A percentile compares a stretch with the other conserved stretches of the same genome.
Conservation (phyloP, 2,888 invertebrate genomes). For the Oscheius myriophilus region DNA sequence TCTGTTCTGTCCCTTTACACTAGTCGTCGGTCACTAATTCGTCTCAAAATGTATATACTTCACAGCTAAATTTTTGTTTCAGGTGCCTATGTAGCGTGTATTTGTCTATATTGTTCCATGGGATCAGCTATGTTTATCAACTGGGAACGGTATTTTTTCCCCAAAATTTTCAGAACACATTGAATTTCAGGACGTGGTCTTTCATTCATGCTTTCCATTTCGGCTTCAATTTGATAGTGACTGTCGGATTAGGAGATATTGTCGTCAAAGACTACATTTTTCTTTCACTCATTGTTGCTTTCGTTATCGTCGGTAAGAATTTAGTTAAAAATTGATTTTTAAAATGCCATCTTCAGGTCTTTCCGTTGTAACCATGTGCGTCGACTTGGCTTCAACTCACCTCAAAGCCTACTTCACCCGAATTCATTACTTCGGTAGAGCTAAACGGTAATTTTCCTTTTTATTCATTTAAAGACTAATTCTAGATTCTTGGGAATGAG, state of each 20-base stretch:
- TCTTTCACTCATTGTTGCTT: conserved; percentile 70
- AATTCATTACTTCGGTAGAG: conserved; percentile 71
- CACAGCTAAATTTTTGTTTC: conserved; percentile 34
- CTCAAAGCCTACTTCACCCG: conserved; percentile 71
- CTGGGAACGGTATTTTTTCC: conserved; percentile 61
- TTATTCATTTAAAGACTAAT: background rate
- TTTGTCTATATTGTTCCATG: conserved; percentile 70
- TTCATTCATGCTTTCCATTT: conserved; percentile 71
- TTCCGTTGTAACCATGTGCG: conserved; percentile 71
- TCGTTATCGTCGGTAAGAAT: conserved; percentile 70
- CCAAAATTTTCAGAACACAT: background rate
- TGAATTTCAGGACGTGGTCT: conserved; percentile 61
- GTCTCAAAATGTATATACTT: conserved; percentile 24
- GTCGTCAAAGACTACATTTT: conserved; percentile 70
- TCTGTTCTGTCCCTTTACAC: conserved; percentile 18
- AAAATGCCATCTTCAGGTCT: conserved; percentile 53
- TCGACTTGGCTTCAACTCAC: conserved; percentile 71
- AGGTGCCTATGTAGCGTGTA: conserved; percentile 70
- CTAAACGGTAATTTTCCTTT: conserved; percentile 52
- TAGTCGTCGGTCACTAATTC: background rate
- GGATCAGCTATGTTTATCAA: conserved; percentile 70
- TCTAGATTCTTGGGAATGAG: conserved; percentile 69
- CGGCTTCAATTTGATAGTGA: conserved; percentile 71
- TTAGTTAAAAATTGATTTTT: background rate
- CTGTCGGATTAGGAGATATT: conserved; percentile 71